phyloP scores from a whole-genome alignment of 2,888 invertebrate genomes.

The Campoplex nolae region DNA sequence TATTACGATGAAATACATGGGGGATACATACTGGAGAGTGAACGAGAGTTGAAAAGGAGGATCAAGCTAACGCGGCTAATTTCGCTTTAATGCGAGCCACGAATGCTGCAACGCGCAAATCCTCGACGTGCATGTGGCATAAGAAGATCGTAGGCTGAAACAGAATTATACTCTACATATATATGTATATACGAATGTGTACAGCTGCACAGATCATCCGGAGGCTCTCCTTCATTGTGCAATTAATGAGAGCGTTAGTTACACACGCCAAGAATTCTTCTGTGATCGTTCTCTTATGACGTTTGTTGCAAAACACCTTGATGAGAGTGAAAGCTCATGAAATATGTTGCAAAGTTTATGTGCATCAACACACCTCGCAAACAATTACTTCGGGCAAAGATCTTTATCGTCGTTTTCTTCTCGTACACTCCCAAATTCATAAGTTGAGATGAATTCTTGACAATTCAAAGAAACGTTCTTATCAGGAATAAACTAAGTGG shows the following conservation, averaged over 20 bases:
- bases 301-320: conserved; percentile 59
- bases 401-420: background rate
- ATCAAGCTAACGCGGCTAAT: conserved; percentile 71
- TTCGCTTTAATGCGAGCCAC: conserved; percentile 71
- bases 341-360: conserved; percentile 46
- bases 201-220: conserved; percentile 40
- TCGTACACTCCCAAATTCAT: background rate
- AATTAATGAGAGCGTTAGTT: conserved; percentile 71
- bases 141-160: conserved; percentile 64
- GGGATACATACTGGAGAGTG: conserved; percentile 12
- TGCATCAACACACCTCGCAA: conserved; percentile 4
- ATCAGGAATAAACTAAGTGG: background rate
- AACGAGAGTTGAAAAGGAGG: conserved; percentile 65
- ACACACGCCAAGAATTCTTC: conserved; percentile 51
- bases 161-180: conserved; percentile 52
- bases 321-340: conserved; percentile 67
- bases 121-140: conserved; percentile 62
- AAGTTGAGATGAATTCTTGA: too few relatives aligned
- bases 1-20: conserved; percentile 8
- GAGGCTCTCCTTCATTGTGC: conserved; percentile 69
- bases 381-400: background rate
- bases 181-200: conserved; percentile 6
- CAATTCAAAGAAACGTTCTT: background rate
- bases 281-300: conserved; percentile 28
- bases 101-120: conserved; percentile 68